These are phyloP conservation scores for Echiichthys vipera DNA, from an alignment of 2,797 vertebrate species.

Conservation along the genomic window DNA sequence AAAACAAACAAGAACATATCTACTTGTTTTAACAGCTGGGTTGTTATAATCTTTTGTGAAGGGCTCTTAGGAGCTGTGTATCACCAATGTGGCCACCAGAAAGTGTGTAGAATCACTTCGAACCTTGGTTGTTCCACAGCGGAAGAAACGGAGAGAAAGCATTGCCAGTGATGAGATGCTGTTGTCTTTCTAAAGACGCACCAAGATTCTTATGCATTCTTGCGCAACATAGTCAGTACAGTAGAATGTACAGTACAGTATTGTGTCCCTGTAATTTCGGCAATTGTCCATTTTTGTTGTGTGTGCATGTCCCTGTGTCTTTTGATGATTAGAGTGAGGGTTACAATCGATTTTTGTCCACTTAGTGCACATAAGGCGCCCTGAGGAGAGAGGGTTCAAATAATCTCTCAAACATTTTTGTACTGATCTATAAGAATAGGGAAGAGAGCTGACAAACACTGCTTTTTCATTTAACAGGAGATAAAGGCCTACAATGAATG, in stretches of 20 bases:
- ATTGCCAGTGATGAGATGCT: not conserved
- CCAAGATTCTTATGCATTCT: not conserved
- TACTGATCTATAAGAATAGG: constrained; percentile 19
- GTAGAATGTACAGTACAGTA: not conserved
- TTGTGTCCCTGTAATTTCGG: not conserved
- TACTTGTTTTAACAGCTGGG: not conserved
- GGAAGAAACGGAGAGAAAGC: not conserved
- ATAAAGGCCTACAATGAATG: constrained; percentile 26
- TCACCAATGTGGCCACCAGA: not conserved
- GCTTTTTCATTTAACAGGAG: constrained; percentile 38
- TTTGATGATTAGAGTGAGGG: not conserved
- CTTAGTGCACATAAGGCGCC: constrained; percentile 1
- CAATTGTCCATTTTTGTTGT: no score
- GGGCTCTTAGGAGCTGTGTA: not conserved
- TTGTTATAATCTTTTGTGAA: constrained; percentile 7
- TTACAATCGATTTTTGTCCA: constrained; percentile 8
- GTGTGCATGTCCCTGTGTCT: not conserved
- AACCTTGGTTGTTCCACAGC: not conserved
- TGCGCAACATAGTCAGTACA: not conserved
- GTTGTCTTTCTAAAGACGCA: not conserved
- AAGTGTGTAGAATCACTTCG: not conserved
- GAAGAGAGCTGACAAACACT: constrained; percentile 23
- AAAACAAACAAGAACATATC: constrained; percentile 7
- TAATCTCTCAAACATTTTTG: not conserved
- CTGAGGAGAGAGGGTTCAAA: constrained; percentile 29